These are phyloP conservation scores for Anabas testudineus DNA, from an alignment of 2,797 vertebrate genomes.

Conservation along the genomic window DNA sequence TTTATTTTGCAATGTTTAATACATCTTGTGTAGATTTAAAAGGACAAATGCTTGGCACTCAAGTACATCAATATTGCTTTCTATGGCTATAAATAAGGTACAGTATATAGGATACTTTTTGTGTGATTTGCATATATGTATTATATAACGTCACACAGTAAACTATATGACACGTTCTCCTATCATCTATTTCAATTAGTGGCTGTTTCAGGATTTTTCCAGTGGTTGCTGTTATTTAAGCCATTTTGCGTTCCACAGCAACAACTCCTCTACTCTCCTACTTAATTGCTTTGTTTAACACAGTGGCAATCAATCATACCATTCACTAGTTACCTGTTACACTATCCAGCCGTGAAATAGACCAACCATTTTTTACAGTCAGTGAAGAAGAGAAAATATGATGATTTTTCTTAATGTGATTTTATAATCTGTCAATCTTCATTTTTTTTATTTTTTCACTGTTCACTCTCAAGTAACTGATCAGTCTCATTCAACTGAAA, in stretches of 20 bases:
- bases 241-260: conserved; percentile 56
- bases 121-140: conserved; percentile 18
- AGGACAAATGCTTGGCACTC: neutral
- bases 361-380: conserved; percentile 57
- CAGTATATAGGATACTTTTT: neutral
- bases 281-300: conserved; percentile 85
- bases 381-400: conserved; percentile 53
- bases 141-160: conserved; percentile 33
- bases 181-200: conserved; percentile 80
- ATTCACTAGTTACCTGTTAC: conserved; percentile 77
- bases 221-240: conserved; percentile 72
- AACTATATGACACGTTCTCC: conserved; percentile 32
- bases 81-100: neutral
- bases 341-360: conserved; percentile 79
- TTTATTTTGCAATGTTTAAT: too few relatives aligned
- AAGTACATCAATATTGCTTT: neutral
- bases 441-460: conserved; percentile 47
- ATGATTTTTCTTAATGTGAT: conserved; percentile 46
- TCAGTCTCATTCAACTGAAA: conserved; percentile 35
- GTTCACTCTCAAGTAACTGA: conserved; percentile 41
- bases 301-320: conserved; percentile 85
- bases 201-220: conserved; percentile 61
- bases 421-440: conserved; percentile 68
- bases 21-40: neutral
- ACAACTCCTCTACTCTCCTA: conserved; percentile 63